These are phyloP conservation scores for Mizuhopecten yessoensis DNA, from an alignment of 1,140 invertebrate species.

Conservation along the genomic window DNA sequence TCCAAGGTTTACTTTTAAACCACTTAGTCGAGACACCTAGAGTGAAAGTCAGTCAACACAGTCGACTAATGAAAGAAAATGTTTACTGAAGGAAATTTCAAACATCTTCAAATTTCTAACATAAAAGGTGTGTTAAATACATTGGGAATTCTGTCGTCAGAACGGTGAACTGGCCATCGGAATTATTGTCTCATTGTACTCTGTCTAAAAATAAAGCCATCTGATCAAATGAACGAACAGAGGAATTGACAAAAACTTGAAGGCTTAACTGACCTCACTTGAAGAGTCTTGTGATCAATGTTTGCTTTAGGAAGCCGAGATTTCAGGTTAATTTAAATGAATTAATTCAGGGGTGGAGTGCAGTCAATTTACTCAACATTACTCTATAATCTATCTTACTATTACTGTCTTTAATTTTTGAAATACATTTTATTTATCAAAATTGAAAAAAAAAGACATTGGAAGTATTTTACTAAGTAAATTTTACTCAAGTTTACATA, in stretches of 20 bases:
- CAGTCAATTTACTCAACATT: not conserved
- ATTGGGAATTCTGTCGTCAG: not conserved
- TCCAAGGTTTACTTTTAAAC: constrained; percentile 5
- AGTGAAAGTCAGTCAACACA: not conserved
- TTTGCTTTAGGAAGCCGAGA: not conserved
- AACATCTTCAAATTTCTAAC: not conserved
- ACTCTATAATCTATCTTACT: not conserved
- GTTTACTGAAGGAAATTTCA: constrained; percentile 29
- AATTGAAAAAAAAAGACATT: no score
- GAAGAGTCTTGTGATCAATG: not conserved
- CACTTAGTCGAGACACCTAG: not conserved
- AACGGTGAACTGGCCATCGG: not conserved
- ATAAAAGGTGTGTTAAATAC: not conserved
- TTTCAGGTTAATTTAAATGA: not conserved
- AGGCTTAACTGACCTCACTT: not conserved
- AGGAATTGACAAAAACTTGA: not conserved
- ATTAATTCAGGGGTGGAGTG: not conserved
- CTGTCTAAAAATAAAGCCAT: not conserved
- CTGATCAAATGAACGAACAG: not conserved
- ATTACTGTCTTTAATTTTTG: not conserved
- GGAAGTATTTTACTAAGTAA: no score
- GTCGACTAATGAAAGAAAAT: not conserved
- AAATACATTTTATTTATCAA: no score
- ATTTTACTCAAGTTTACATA: no score
- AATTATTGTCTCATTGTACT: not conserved